phyloP scores from a whole-genome alignment of 2,113 vertebrate species.

The Silurus asotus region DNA sequence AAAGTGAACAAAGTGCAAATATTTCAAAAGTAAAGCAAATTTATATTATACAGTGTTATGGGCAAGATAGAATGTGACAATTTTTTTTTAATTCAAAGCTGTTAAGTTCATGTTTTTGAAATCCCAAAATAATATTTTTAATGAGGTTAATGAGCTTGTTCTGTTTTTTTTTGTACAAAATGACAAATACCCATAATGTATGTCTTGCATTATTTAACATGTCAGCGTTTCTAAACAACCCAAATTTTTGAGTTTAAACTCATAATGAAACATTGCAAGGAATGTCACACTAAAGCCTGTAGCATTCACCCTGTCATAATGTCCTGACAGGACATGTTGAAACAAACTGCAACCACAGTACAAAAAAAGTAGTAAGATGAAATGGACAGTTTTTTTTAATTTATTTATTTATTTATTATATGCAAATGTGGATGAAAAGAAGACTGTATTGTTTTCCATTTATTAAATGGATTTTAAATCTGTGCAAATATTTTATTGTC shows the following conservation, averaged over 20 bases:
- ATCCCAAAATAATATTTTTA: neutral
- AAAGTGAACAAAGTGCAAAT: neutral
- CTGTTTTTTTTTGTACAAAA: constrained; percentile 22
- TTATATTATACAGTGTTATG: too few species aligned
- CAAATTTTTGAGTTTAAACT: neutral
- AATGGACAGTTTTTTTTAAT: neutral
- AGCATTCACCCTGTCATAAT: constrained; percentile 25
- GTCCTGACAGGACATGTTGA: constrained; percentile 29
- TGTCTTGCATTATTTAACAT: constrained; percentile 9
- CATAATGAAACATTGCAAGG: constrained; percentile 15
- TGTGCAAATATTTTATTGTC: neutral
- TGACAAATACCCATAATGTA: neutral
- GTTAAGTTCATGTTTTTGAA: neutral
- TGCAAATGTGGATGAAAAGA: neutral
- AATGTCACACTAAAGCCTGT: constrained; percentile 21
- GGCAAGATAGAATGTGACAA: neutral
- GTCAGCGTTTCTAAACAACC: neutral
- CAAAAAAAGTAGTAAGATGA: neutral
- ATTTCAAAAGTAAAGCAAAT: neutral
- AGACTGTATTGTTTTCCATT: neutral
- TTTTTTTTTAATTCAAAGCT: neutral
- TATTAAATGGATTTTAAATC: neutral
- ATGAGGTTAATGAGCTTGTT: neutral
- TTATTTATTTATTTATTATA: too few species aligned
- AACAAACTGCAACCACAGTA: constrained; percentile 21